phyloP scores from a whole-genome alignment of 2,888 invertebrate genomes.

The Netelia melanura region DNA sequence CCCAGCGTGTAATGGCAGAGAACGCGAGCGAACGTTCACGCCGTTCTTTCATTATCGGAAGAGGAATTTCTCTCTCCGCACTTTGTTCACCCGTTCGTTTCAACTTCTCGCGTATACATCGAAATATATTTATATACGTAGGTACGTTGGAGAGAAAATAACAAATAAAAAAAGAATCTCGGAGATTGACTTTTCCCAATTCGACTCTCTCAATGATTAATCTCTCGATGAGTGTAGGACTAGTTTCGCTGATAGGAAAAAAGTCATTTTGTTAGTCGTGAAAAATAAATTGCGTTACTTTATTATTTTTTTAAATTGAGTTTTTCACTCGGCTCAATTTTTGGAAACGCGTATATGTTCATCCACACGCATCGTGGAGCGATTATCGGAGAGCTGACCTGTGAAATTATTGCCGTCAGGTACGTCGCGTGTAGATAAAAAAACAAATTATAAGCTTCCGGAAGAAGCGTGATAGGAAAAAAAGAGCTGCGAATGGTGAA shows the following conservation, averaged over 20 bases:
- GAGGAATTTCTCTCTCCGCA: conserved; percentile 34
- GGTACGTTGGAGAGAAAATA: neutral
- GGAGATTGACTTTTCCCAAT: conserved; percentile 6
- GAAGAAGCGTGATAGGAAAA: conserved; percentile 47
- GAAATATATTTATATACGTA: neutral
- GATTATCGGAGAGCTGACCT: conserved; percentile 30
- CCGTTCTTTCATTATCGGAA: conserved; percentile 59
- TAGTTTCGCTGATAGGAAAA: neutral
- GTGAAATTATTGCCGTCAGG: conserved; percentile 59
- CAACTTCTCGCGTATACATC: neutral
- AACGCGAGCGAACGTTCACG: conserved; percentile 24
- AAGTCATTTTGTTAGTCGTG: neutral
- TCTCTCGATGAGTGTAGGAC: neutral
- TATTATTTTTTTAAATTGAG: neutral
- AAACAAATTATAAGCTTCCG: conserved; percentile 67
- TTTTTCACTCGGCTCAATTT: conserved; percentile 10
- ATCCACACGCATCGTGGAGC: conserved; percentile 20
- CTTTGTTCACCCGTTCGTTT: conserved; percentile 40
- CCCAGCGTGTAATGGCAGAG: conserved; percentile 31
- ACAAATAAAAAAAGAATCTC: conserved; percentile 19
- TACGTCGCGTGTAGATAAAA: conserved; percentile 63
- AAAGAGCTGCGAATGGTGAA: conserved; percentile 20
- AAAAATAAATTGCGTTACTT: conserved; percentile 15
- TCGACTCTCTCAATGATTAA: conserved; percentile 16
- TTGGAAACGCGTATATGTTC: neutral